phyloP scores from a whole-genome alignment of 2,888 invertebrate species.

The Psococerastis gibbosa region DNA sequence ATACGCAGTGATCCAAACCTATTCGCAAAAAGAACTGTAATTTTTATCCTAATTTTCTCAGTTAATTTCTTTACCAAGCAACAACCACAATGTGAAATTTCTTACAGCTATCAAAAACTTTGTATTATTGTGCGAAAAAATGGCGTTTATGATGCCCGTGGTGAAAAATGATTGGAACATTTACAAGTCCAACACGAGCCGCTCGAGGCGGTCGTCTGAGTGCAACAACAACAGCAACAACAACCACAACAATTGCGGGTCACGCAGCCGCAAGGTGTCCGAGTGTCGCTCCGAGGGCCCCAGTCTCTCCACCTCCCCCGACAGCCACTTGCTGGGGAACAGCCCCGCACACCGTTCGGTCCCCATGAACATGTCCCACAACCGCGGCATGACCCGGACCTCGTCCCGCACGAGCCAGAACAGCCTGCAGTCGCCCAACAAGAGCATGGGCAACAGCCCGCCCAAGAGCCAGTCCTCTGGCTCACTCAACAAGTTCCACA shows the following conservation, averaged over 20 bases:
- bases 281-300: conserved; percentile 59
- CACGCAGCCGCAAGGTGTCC: conserved; percentile 47
- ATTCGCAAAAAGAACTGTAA: too few species aligned
- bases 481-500: conserved; percentile 60
- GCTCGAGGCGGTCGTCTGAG: conserved; percentile 60
- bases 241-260: conserved; percentile 37
- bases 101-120: too few species aligned
- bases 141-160: conserved; percentile 94
- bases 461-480: conserved; percentile 30
- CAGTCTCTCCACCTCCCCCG: conserved; percentile 43
- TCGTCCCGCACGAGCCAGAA: conserved; percentile 41
- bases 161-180: conserved; percentile 88
- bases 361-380: conserved; percentile 41
- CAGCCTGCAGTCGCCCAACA: conserved; percentile 43
- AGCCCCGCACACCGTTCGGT: conserved; percentile 44
- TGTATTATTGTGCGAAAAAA: too few species aligned
- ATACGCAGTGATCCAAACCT: too few species aligned
- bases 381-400: conserved; percentile 39
- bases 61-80: too few species aligned
- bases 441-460: conserved; percentile 44
- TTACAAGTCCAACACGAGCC: conserved; percentile 63
- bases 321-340: conserved; percentile 33
- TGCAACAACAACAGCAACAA: conserved; percentile 40
- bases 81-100: too few species aligned
- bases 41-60: too few species aligned